A percentile compares a stretch with the other conserved stretches of the same genome.
These are phyloP conservation scores for Nibea albiflora DNA, from an alignment of 2,113 vertebrate genomes.

Conservation along the genomic window DNA sequence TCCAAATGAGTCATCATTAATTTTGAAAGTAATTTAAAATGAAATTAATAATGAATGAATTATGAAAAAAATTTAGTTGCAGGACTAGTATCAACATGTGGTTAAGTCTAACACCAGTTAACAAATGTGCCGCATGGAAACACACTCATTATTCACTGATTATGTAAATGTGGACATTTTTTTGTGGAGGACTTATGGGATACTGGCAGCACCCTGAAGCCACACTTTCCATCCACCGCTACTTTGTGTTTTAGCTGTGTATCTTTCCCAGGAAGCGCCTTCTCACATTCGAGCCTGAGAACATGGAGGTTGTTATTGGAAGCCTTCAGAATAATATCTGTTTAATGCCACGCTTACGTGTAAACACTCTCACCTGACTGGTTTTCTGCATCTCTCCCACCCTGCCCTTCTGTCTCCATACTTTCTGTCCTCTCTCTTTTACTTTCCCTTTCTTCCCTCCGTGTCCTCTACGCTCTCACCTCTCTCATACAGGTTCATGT, in stretches of 20 bases:
- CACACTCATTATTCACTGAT: neutral
- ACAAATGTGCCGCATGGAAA: neutral
- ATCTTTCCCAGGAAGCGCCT: neutral
- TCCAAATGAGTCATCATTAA: neutral
- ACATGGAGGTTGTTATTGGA: neutral
- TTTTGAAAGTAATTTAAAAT: neutral
- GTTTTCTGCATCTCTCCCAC: constrained; percentile 38
- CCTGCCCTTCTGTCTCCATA: neutral
- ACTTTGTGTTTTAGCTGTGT: constrained; percentile 3
- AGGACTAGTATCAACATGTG: too few relatives aligned
- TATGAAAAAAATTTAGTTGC: too few relatives aligned
- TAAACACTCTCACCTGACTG: constrained; percentile 59
- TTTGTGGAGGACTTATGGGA: neutral
- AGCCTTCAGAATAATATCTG: constrained; percentile 31
- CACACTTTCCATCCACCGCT: neutral
- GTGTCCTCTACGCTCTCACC: neutral
- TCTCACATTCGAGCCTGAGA: neutral
- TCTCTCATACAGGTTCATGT: constrained; percentile 88
- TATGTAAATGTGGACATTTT: neutral
- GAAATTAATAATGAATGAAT: too few relatives aligned
- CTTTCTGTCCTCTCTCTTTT: neutral
- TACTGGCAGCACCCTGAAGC: neutral
- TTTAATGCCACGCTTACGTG: constrained; percentile 50
- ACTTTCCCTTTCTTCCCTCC: constrained; percentile 5
- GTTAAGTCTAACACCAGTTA: neutral